Percentiles rank a stretch among this genome's conserved stretches.
Evolutionary conservation across 2,888 invertebrate species (phyloP).

Genomic region (Gibbula magus): DNA sequence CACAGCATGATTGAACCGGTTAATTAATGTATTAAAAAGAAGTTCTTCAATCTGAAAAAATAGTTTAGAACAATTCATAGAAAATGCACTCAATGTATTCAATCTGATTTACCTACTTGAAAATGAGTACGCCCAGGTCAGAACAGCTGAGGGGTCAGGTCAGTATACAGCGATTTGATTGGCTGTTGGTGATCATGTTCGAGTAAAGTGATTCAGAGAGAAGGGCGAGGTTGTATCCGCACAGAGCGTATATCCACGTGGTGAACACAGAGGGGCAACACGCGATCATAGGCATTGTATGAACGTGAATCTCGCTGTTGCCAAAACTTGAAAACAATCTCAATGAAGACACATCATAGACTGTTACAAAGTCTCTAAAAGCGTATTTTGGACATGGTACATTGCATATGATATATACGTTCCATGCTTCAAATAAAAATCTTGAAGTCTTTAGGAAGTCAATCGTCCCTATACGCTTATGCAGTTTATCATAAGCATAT

Average conservation of each 20-base stretch:
- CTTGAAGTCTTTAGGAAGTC: no score
- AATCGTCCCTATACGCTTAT: no score
- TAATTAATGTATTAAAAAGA: no score
- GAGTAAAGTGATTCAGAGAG: neutral
- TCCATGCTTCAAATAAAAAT: no score
- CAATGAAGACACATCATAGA: neutral
- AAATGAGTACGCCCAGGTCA: neutral
- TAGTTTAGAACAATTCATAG: no score
- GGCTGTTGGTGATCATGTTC: slow-evolving; percentile 27
- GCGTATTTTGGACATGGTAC: no score
- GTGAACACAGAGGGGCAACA: neutral
- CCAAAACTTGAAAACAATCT: neutral
- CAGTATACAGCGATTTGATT: slow-evolving; percentile 28
- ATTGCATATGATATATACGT: no score
- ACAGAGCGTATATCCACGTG: neutral
- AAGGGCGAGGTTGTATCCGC: neutral
- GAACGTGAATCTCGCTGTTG: neutral
- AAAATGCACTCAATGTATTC: neutral
- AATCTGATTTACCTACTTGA: neutral
- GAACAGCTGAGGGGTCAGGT: slow-evolving; percentile 26
- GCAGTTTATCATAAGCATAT: no score
- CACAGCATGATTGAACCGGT: no score
- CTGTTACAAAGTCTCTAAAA: no score
- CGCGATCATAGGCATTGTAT: neutral
- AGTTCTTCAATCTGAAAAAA: no score